phyloP scores from a whole-genome alignment of 2,797 vertebrate genomes.

The Poeciliopsis turneri region DNA sequence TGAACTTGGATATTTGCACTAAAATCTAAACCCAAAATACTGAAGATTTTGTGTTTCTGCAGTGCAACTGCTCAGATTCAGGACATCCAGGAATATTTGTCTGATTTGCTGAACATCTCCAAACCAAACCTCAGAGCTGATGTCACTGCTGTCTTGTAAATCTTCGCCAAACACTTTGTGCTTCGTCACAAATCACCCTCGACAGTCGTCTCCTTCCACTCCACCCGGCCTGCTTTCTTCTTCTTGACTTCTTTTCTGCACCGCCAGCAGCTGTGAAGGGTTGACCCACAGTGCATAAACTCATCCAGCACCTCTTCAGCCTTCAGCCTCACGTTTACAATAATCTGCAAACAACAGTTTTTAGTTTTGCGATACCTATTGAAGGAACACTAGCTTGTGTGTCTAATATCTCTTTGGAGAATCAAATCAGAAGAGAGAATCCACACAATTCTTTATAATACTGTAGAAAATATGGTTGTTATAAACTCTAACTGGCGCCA shows the following conservation, averaged over 20 bases:
- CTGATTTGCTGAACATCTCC: background rate
- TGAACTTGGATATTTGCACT: too few species aligned
- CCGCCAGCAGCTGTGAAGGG: background rate
- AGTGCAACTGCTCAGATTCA: too few species aligned
- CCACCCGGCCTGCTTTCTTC: background rate
- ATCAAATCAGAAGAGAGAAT: background rate
- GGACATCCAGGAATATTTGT: too few species aligned
- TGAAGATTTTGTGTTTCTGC: background rate
- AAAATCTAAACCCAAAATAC: too few species aligned
- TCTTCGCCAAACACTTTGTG: background rate
- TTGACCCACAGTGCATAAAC: background rate
- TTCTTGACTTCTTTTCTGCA: background rate
- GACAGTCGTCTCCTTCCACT: background rate
- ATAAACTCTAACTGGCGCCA: background rate
- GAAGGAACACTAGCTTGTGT: background rate
- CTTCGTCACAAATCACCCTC: background rate
- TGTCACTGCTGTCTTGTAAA: background rate
- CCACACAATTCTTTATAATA: background rate
- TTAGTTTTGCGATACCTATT: background rate
- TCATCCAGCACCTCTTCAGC: background rate
- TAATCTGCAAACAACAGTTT: background rate
- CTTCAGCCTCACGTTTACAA: background rate
- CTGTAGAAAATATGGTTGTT: background rate
- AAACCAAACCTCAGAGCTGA: background rate
- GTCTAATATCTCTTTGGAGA: background rate